Evolutionary conservation across 2,113 vertebrate species (phyloP).

Genomic region (Misgurnus mizolepis): DNA sequence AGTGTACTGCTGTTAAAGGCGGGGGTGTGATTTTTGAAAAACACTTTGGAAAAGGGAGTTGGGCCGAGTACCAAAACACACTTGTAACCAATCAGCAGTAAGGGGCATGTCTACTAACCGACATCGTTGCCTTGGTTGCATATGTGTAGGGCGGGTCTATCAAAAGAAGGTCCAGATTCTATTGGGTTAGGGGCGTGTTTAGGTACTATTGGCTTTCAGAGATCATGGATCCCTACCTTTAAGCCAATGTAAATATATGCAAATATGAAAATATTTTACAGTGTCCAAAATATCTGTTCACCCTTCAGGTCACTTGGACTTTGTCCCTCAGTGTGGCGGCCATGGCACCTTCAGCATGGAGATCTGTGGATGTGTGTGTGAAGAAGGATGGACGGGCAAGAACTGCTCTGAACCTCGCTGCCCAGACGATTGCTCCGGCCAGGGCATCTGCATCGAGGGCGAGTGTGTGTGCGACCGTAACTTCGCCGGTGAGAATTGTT

Average conservation of each 20-base stretch:
- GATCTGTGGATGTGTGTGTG: constrained; percentile 89
- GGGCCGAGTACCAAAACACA: no score
- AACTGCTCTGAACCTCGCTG: constrained; percentile 93
- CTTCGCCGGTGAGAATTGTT: constrained; percentile 91
- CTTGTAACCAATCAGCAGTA: no score
- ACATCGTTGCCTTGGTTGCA: no score
- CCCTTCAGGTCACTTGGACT: constrained; percentile 87
- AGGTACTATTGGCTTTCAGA: no score
- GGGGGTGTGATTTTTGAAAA: no score
- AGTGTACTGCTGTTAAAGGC: no score
- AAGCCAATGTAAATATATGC: neutral
- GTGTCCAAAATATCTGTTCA: neutral
- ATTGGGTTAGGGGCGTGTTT: no score
- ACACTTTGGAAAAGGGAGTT: no score
- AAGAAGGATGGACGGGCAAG: constrained; percentile 91
- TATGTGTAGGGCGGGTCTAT: no score
- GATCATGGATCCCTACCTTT: no score
- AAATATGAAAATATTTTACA: neutral
- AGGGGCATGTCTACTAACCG: no score
- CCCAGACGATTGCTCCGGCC: constrained; percentile 87
- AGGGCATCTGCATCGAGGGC: constrained; percentile 89
- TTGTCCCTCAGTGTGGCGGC: constrained; percentile 86
- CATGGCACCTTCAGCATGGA: constrained; percentile 95
- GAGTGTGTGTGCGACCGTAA: constrained; percentile 91
- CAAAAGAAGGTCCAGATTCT: no score